Percentiles rank a stretch among this genome's conserved stretches.
phyloP scores from a whole-genome alignment of 2,888 invertebrate species.

The Sipha maydis region DNA sequence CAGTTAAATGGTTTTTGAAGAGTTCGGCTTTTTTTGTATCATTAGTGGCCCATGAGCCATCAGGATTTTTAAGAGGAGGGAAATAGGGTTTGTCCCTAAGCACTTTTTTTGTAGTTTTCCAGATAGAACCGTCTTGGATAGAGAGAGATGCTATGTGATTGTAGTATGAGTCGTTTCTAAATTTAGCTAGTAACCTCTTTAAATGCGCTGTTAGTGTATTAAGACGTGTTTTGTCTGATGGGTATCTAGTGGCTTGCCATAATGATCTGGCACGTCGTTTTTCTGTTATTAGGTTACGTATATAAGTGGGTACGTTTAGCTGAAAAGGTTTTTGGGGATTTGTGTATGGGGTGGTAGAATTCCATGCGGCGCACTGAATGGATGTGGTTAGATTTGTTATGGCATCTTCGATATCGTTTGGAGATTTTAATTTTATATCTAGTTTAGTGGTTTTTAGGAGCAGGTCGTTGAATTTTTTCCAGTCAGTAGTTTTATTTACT shows the following conservation, averaged over 20 bases:
- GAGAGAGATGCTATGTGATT: conserved; percentile 4
- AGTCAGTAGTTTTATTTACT: conserved; percentile 39
- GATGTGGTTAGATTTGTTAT: not conserved
- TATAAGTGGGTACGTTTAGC: not conserved
- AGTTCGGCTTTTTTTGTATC: no score
- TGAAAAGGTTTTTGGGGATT: not conserved
- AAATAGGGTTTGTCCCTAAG: not conserved
- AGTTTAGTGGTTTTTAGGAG: not conserved
- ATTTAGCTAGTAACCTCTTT: not conserved
- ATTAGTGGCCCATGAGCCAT: not conserved
- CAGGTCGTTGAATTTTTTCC: not conserved
- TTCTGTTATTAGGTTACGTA: not conserved
- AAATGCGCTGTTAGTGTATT: not conserved
- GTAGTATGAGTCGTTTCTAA: not conserved
- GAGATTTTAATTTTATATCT: not conserved
- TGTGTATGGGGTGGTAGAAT: not conserved
- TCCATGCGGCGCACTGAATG: not conserved
- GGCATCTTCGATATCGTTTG: not conserved
- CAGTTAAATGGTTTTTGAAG: not conserved
- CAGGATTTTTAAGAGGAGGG: not conserved
- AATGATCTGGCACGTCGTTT: no score
- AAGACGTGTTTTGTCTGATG: not conserved
- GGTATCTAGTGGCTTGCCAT: no score
- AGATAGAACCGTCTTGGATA: not conserved
- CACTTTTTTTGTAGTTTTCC: conserved; percentile 5